Conservation (phyloP, 1,140 invertebrate genomes). For the Adoxophyes honmai region DNA sequence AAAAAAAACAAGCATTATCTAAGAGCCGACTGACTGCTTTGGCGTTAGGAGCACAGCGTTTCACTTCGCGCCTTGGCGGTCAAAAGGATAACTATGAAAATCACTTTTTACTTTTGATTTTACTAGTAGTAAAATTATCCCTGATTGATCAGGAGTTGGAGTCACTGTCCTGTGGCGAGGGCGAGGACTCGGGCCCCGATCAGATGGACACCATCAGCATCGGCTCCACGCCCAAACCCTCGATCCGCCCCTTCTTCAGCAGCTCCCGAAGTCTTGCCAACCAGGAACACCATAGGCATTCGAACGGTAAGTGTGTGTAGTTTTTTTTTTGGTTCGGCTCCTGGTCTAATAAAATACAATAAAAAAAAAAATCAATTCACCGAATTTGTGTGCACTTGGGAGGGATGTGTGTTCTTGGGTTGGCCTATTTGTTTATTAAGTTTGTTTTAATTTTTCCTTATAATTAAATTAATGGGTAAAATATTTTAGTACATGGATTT, state of each 20-base stretch:
- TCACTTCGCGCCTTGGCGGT: too few relatives aligned
- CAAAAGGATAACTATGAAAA: too few relatives aligned
- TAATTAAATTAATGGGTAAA: too few relatives aligned
- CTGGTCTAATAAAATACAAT: slow-evolving; percentile 10
- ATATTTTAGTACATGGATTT: too few relatives aligned
- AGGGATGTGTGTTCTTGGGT: too few relatives aligned
- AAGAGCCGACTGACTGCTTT: too few relatives aligned
- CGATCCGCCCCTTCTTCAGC: slow-evolving; percentile 95
- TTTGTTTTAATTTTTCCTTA: too few relatives aligned
- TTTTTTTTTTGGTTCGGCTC: slow-evolving; percentile 11
- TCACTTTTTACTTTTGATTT: too few relatives aligned
- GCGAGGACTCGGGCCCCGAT: slow-evolving; percentile 93
- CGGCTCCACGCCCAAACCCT: slow-evolving; percentile 97
- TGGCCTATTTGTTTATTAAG: too few relatives aligned
- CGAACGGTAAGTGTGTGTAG: slow-evolving; percentile 46
- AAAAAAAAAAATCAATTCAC: neutral
- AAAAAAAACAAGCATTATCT: too few relatives aligned
- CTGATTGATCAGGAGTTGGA: slow-evolving; percentile 89
- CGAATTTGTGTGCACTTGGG: too few relatives aligned
- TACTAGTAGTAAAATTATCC: neutral
- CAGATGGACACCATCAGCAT: slow-evolving; percentile 96
- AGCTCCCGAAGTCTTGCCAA: slow-evolving; percentile 87
- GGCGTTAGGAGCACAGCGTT: too few relatives aligned
- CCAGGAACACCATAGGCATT: slow-evolving; percentile 68
- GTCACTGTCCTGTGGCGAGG: slow-evolving; percentile 89